phyloP scores from a whole-genome alignment of 2,113 vertebrate species.

The Melanerpes formicivorus region DNA sequence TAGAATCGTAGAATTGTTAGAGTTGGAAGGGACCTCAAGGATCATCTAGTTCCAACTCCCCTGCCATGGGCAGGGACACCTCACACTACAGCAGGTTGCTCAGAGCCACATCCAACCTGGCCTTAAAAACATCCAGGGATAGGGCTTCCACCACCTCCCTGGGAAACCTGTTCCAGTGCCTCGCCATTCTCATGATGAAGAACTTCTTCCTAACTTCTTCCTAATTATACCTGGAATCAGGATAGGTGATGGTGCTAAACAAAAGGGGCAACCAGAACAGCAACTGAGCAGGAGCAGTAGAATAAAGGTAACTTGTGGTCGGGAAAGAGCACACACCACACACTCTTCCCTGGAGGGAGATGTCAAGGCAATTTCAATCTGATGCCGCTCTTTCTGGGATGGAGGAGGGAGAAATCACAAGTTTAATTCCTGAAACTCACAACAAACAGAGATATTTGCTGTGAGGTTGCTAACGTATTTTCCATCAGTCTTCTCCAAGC shows the following conservation, averaged over 20 bases:
- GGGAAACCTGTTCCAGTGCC: no score
- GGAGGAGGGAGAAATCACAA: neutral
- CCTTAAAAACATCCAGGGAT: no score
- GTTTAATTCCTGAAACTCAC: neutral
- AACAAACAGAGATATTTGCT: neutral
- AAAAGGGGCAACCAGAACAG: rapidly evolving
- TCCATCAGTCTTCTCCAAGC: neutral
- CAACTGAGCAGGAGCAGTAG: neutral
- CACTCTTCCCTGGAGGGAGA: neutral
- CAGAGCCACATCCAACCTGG: no score
- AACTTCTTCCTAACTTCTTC: no score
- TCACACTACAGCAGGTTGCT: no score
- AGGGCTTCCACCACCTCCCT: no score
- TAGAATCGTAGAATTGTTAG: no score
- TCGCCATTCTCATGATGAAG: no score
- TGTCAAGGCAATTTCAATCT: neutral
- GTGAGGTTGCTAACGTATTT: neutral
- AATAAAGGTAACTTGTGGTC: neutral
- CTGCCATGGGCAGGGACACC: no score
- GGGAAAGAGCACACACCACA: neutral
- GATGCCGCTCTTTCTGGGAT: neutral
- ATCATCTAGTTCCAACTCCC: no score
- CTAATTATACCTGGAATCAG: neutral
- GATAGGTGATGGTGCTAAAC: neutral
- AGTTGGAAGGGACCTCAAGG: no score